Percentiles rank a stretch among this genome's conserved stretches.
These are phyloP conservation scores for Eubucco bourcierii DNA, from an alignment of 2,113 vertebrate species.

Conservation along the genomic window DNA sequence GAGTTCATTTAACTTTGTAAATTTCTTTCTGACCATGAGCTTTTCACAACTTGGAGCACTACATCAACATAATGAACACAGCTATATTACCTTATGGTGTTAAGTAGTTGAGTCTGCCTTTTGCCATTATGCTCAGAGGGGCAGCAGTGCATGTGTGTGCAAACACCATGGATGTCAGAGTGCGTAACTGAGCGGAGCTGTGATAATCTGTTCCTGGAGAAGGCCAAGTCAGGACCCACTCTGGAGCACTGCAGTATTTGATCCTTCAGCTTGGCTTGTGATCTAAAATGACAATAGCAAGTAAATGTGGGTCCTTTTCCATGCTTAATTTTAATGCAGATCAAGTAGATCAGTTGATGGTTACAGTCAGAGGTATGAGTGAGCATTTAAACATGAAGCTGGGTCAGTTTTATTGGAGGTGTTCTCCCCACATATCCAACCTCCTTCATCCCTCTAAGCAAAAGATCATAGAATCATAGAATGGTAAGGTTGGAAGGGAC, in stretches of 20 bases:
- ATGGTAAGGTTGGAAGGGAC: too few species aligned
- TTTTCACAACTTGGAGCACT: background rate
- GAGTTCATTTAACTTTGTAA: background rate
- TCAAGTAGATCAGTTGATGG: background rate
- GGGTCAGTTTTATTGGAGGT: background rate
- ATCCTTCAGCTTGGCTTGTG: background rate
- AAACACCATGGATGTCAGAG: background rate
- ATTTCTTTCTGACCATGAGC: background rate
- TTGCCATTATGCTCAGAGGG: background rate
- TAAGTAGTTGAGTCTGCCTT: background rate
- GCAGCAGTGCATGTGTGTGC: background rate
- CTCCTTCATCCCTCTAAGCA: background rate
- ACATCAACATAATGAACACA: background rate
- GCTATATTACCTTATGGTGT: background rate
- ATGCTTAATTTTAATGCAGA: background rate
- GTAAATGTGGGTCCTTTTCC: background rate
- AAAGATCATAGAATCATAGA: too few species aligned
- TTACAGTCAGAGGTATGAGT: background rate
- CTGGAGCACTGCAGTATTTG: background rate
- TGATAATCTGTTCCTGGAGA: background rate
- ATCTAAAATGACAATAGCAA: background rate
- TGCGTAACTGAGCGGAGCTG: background rate
- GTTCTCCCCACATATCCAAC: background rate
- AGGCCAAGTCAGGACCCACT: background rate
- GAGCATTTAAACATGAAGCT: fast-evolving